Evolutionary conservation across 2,888 invertebrate genomes (phyloP), one percentile per base, ranked within the genome.

Genomic region (Ditylenchus weischeri): DNA sequence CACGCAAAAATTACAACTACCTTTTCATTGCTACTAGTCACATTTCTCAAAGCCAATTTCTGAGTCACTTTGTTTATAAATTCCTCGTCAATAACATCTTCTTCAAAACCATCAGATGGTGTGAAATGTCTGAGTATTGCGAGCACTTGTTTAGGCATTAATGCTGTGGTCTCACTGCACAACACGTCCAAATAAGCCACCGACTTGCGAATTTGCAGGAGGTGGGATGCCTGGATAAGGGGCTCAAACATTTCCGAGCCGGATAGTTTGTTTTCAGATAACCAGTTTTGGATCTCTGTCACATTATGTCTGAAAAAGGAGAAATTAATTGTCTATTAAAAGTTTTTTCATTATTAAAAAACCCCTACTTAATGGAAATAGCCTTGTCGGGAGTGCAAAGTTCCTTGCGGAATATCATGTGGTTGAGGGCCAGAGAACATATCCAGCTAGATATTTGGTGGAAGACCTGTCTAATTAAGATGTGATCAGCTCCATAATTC

Each of bases 361-460:
- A n/a, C n/a, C n/a, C 78, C 76, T 76, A 85, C 83, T 87, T 87
- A 78, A 96, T 93, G 85, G 95, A 93, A 88, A 94, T 90, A 0
- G 95, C 95, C 83, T 93, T 94, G 57, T 92, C 90, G 93, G 94
- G 96, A 86, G 93, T 92, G 85, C 96, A 98, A 82, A 96, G 88
- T 83, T 96, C 96, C 80, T 93, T 92, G 48, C 96, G 88, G 69
- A 96, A 86, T 72, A 98, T 88, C 65, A 98, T 86, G 85, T 94
- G 94, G 85, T 98, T 98, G 65, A 98, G 86, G n/a, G 94, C 91
- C 79, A 90, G 90, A 13, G 95, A 92, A 85, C 93, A 93, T 80
- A 96, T 90, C 81, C 79, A 80, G 21, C 73, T 66, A 19, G 74
- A 54, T 66, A 81, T 78, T 49, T 79, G 79, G 18, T 74, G 70